phyloP scores from a whole-genome alignment of 2,888 invertebrate species.

The Rhamphomyia laevipes region DNA sequence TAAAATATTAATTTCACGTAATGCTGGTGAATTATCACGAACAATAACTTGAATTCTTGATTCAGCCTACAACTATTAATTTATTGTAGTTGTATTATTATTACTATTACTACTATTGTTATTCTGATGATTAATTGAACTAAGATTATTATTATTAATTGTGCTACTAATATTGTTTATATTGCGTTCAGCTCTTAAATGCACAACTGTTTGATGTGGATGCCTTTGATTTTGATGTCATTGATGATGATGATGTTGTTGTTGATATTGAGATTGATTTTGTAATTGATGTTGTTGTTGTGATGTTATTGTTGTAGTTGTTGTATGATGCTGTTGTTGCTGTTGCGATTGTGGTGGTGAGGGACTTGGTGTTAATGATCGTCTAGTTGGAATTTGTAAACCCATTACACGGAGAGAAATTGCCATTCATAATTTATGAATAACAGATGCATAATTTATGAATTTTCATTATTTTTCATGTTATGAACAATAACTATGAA shows the following conservation, averaged over 20 bases:
- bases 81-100: not conserved
- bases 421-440: too few species aligned
- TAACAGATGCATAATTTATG: too few species aligned
- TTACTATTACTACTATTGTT: too few species aligned
- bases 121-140: too few species aligned
- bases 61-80: slow-evolving; percentile 20
- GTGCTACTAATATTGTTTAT: not conserved
- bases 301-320: slow-evolving; percentile 25
- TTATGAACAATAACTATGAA: too few species aligned
- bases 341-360: slow-evolving; percentile 18
- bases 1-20: slow-evolving; percentile 13
- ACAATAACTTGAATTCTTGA: slow-evolving; percentile 38
- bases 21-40: slow-evolving; percentile 31
- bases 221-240: slow-evolving; percentile 20
- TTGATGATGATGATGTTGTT: slow-evolving; percentile 36
- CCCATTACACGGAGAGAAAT: too few species aligned
- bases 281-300: too few species aligned
- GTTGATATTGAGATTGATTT: too few species aligned
- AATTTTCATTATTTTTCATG: too few species aligned
- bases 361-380: slow-evolving; percentile 20
- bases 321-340: slow-evolving; percentile 7
- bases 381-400: slow-evolving; percentile 42
- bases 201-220: slow-evolving; percentile 38
- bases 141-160: too few species aligned
- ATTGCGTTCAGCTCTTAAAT: slow-evolving; percentile 24